phyloP scores from a whole-genome alignment of 2,113 vertebrate genomes.

The Cacatua alba region DNA sequence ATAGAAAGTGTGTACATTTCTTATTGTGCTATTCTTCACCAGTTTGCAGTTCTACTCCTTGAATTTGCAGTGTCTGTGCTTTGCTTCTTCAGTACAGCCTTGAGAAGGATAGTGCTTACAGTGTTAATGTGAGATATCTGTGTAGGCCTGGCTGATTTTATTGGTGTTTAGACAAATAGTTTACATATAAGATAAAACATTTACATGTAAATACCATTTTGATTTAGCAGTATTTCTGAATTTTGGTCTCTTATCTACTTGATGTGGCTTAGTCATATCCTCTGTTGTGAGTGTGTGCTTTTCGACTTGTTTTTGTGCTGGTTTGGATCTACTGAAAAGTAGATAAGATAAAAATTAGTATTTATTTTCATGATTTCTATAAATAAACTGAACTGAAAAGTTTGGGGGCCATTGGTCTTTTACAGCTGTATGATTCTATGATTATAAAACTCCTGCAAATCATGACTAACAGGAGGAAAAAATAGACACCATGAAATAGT shows the following conservation, averaged over 20 bases:
- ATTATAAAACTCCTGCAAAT: conserved; percentile 53
- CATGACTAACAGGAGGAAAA: conserved; percentile 32
- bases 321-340: background rate
- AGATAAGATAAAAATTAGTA: background rate
- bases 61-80: background rate
- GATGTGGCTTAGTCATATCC: background rate
- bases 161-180: background rate
- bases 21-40: background rate
- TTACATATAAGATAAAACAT: conserved; percentile 10
- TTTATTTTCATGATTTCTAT: background rate
- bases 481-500: conserved; percentile 34
- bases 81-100: background rate
- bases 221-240: background rate
- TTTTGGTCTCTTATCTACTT: background rate
- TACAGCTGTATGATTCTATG: conserved; percentile 13
- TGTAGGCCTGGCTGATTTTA: background rate
- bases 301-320: background rate
- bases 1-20: background rate
- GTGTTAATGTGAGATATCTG: background rate
- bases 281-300: background rate
- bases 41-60: background rate
- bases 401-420: background rate
- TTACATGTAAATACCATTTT: conserved; percentile 11
- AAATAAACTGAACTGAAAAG: conserved; percentile 1
- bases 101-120: background rate